Conservation (phyloP, 2,888 invertebrate species). For the Cataglyphis albicans region DNA sequence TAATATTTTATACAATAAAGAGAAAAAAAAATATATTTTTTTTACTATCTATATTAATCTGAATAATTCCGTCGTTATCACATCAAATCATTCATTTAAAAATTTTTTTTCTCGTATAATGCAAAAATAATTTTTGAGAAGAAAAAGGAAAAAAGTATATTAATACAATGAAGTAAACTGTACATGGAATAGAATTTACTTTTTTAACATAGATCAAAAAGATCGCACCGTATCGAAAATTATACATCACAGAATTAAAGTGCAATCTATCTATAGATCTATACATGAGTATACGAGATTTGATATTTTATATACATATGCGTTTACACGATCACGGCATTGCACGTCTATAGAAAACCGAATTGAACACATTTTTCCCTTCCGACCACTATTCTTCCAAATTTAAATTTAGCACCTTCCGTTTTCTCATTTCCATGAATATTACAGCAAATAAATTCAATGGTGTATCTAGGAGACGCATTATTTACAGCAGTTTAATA, state of each 20-base stretch:
- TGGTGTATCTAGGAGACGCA: neutral
- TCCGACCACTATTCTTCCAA: neutral
- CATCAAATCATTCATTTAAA: neutral
- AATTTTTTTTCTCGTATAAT: neutral
- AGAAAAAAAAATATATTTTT: constrained; percentile 2
- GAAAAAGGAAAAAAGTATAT: neutral
- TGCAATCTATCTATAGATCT: constrained; percentile 10
- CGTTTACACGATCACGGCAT: neutral
- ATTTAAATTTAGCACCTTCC: constrained; percentile 38
- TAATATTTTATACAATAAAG: neutral
- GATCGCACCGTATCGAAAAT: constrained; percentile 11
- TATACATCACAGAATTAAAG: constrained; percentile 42
- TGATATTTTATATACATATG: neutral
- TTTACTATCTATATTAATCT: constrained; percentile 6
- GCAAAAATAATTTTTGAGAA: neutral
- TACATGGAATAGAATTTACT: constrained; percentile 10
- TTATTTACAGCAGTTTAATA: neutral
- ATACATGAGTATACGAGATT: neutral
- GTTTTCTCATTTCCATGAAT: constrained; percentile 18
- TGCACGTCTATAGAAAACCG: neutral
- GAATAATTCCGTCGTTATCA: constrained; percentile 3
- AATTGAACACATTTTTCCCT: constrained; percentile 20
- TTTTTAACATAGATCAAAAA: neutral
- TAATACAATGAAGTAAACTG: constrained; percentile 1
- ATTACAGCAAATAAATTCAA: constrained; percentile 18